Conservation (phyloP, 2,113 vertebrate genomes). For the Microtus richardsoni region DNA sequence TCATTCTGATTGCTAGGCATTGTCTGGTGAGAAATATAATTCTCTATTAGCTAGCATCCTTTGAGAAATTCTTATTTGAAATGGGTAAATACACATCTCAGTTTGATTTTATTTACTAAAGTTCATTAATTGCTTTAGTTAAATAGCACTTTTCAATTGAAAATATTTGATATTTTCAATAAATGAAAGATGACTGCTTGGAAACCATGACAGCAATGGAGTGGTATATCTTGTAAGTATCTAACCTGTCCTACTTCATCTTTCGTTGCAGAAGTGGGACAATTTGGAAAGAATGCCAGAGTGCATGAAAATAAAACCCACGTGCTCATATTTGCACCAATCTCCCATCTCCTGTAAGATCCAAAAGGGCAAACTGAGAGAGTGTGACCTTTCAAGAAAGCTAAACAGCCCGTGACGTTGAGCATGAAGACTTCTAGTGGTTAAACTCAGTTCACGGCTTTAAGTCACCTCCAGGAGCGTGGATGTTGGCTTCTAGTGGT, state of each 20-base stretch:
- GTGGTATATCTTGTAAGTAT: background rate
- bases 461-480: background rate
- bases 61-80: conserved; percentile 28
- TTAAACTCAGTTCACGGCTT: background rate
- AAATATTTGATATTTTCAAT: background rate
- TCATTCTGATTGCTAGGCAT: background rate
- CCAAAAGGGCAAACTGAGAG: background rate
- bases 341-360: background rate
- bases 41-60: background rate
- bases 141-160: background rate
- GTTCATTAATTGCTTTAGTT: background rate
- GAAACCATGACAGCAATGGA: background rate
- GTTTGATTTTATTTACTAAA: background rate
- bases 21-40: background rate
- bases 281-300: conserved; percentile 15
- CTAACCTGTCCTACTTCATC: conserved; percentile 50
- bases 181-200: conserved; percentile 5
- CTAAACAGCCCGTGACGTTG: background rate
- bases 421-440: background rate
- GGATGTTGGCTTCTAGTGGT: background rate
- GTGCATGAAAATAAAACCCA: conserved; percentile 4
- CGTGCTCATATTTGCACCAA: background rate
- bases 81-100: background rate
- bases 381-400: background rate
- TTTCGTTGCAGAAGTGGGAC: conserved; percentile 66